phyloP scores from a whole-genome alignment of 2,113 vertebrate species.

The Hippocampus guttulatus region DNA sequence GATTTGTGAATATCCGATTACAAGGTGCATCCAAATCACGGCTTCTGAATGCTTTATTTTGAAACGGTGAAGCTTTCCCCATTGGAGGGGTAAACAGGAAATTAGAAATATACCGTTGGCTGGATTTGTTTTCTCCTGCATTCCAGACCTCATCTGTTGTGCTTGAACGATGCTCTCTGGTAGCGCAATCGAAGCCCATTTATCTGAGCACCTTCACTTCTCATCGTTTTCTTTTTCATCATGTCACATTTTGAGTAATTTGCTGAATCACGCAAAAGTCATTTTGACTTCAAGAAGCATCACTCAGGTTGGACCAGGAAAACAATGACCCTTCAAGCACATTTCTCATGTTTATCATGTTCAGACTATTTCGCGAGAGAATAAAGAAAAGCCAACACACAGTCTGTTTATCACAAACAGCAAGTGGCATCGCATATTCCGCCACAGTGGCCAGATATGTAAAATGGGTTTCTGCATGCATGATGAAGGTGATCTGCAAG shows the following conservation, averaged over 20 bases:
- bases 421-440: conserved; percentile 52
- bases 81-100: too few species aligned
- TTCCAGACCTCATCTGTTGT: conserved; percentile 38
- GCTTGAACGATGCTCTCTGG: conserved; percentile 38
- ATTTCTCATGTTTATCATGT: conserved; percentile 20
- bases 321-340: conserved; percentile 36
- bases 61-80: too few species aligned
- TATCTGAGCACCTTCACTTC: conserved; percentile 11
- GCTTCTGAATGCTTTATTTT: too few species aligned
- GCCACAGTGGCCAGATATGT: conserved; percentile 53
- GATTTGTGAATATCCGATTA: too few species aligned
- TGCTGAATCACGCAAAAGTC: conserved; percentile 44
- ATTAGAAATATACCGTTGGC: conserved; percentile 2
- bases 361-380: conserved; percentile 35
- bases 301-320: conserved; percentile 22
- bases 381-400: conserved; percentile 21
- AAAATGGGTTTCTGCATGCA: conserved; percentile 34
- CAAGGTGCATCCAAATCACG: too few species aligned
- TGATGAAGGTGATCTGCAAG: conserved; percentile 54
- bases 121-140: conserved; percentile 38
- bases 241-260: conserved; percentile 37
- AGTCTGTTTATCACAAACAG: conserved; percentile 58
- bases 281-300: conserved; percentile 35
- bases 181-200: conserved; percentile 16
- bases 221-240: conserved; percentile 16